Evolutionary conservation across 2,888 invertebrate genomes (phyloP).

Genomic region (Mythimna vitellina): DNA sequence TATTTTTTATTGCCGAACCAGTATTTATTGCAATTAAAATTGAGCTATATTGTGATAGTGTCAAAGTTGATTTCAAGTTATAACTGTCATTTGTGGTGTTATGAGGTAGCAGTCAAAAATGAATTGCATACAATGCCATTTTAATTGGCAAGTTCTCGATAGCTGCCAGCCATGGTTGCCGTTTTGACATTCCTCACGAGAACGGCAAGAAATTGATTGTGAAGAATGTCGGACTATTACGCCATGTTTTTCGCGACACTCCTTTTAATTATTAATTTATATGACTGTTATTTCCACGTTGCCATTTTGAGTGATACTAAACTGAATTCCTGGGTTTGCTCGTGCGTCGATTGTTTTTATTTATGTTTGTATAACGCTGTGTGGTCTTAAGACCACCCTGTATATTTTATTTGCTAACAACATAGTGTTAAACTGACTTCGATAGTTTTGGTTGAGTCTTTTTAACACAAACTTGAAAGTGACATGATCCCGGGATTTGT

Average conservation of each 20-base stretch:
- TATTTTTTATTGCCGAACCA: conserved; percentile 24
- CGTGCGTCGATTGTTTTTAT: conserved; percentile 24
- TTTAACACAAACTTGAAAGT: too few species aligned
- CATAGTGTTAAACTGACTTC: neutral
- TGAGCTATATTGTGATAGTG: conserved; percentile 16
- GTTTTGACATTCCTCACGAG: conserved; percentile 54
- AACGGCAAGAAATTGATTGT: conserved; percentile 75
- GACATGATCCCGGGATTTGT: too few species aligned
- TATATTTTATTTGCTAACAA: neutral
- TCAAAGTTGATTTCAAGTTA: conserved; percentile 38
- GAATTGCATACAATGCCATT: conserved; percentile 68
- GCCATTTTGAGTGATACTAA: conserved; percentile 49
- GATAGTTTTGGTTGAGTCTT: neutral
- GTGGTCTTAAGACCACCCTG: conserved; percentile 45
- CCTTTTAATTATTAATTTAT: conserved; percentile 73
- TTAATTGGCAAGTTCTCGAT: conserved; percentile 72
- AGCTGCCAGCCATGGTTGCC: conserved; percentile 53
- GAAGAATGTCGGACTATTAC: conserved; percentile 73
- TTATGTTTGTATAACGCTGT: conserved; percentile 25
- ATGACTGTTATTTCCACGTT: conserved; percentile 58
- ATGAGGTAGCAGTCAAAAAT: conserved; percentile 68
- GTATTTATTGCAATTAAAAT: conserved; percentile 22
- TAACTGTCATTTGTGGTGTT: conserved; percentile 24
- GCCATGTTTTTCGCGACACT: conserved; percentile 67
- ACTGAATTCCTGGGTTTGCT: conserved; percentile 42